Evolutionary conservation across 2,888 invertebrate species (phyloP).

Genomic region (Meganola albula): DNA sequence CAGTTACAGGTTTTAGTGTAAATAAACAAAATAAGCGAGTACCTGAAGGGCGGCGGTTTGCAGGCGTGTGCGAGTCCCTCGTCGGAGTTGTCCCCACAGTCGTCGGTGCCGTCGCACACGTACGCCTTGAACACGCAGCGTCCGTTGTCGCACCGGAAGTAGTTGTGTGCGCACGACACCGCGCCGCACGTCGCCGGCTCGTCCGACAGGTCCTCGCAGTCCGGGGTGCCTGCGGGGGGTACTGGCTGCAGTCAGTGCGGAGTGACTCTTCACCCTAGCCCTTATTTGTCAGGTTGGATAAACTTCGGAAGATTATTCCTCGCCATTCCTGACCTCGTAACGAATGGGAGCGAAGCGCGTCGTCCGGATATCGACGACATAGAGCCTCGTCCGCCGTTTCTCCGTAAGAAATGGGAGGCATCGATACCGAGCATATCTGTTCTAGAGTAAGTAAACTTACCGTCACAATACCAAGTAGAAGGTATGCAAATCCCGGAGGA

Average conservation of each 20-base stretch:
- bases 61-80: slow-evolving; percentile 91
- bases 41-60: slow-evolving; percentile 83
- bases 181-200: slow-evolving; percentile 90
- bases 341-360: no score
- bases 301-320: no score
- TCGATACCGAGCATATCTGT: no score
- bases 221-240: slow-evolving; percentile 77
- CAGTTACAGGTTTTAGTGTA: no score
- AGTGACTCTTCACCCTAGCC: no score
- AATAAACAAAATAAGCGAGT: no score
- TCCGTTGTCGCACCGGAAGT: slow-evolving; percentile 90
- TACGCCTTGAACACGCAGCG: slow-evolving; percentile 95
- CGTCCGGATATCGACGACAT: no score
- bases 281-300: no score
- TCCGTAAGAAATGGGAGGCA: no score
- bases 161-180: slow-evolving; percentile 85
- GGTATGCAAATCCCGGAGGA: slow-evolving; percentile 95
- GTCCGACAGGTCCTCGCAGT: slow-evolving; percentile 95
- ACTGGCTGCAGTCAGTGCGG: neutral
- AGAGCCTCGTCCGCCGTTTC: no score
- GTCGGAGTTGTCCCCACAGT: slow-evolving; percentile 94
- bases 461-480: slow-evolving; percentile 95
- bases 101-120: slow-evolving; percentile 95
- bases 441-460: no score
- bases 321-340: no score